phyloP scores from a whole-genome alignment of 2,113 vertebrate genomes.

The Chinchilla lanigera region DNA sequence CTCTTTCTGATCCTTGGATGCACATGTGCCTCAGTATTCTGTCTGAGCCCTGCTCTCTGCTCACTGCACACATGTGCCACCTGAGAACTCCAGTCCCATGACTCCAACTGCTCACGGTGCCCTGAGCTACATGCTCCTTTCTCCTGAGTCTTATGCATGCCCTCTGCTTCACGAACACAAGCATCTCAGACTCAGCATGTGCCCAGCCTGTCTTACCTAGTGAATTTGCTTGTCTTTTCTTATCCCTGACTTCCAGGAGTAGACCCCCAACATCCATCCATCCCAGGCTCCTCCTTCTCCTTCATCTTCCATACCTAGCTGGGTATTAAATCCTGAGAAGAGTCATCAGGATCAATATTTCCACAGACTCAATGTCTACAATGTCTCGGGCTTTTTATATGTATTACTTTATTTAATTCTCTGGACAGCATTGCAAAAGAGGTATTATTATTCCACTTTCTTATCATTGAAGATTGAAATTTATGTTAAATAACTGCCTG shows the following conservation, averaged over 20 bases:
- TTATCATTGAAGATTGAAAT: neutral
- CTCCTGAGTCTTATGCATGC: neutral
- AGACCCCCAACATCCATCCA: neutral
- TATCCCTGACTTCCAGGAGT: neutral
- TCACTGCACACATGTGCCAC: neutral
- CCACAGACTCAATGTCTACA: neutral
- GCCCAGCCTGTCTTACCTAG: neutral
- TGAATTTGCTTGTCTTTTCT: neutral
- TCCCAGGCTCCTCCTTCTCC: neutral
- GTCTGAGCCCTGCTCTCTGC: neutral
- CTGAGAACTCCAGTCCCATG: neutral
- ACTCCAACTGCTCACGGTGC: neutral
- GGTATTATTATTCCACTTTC: neutral
- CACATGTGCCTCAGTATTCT: neutral
- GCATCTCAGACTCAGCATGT: neutral
- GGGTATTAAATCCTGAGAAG: neutral
- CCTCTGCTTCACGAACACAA: neutral
- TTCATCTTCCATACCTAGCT: neutral
- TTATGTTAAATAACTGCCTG: neutral
- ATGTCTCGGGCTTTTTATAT: neutral
- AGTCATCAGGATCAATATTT: neutral
- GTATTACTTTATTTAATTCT: neutral
- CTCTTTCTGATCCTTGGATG: neutral
- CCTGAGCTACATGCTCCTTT: neutral
- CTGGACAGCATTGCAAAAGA: neutral